Evolutionary conservation across 2,113 vertebrate genomes (phyloP), one percentile per base, ranked within the genome.

Genomic region (Peromyscus californicus): DNA sequence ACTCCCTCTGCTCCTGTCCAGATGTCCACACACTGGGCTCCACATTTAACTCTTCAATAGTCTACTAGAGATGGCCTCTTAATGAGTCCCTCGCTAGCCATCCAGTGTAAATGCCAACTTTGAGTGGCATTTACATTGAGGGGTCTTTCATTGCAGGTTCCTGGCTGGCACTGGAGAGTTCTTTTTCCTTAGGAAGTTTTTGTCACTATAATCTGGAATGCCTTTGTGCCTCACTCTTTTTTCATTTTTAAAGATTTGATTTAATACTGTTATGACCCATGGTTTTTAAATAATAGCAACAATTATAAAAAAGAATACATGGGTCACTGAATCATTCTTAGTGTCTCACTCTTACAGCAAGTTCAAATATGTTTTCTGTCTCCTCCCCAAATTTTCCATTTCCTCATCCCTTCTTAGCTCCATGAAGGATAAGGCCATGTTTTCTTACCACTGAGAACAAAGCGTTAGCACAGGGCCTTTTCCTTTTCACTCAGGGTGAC

Each of bases 391-490:
- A 8, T 4, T 31, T 36, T 61, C n/a, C 8, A 21, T 16, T 65
- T 67, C 31, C 33, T 11, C 4, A 54, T 4, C 3, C n/a, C 26
- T 19, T 13, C 7, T 42, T 7, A n/a, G 61, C 42, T 33, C 15
- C 6, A 0, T 1, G 8, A n/a, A 12, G 2, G 16, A 26, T 31
- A 29, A 59, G 26, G 3, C 16, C 31, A 51, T 31, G 9, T 19
- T 29, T 13, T 57, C 16, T 29, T 17, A 31, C 24, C 29, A 24
- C 9, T 29, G 31, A 85, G n/a, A 65, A 9, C 29, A 31, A 72
- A 39, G 39, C 45, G 0, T 36, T 31, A 31, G 24, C 59, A 1
- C 0, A 8, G 17, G 5, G 2, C 1, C 13, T 31, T 39, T 39
- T 21, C 0, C 24, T 70, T 67, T 5, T 2, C 1, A 42, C 15